These are phyloP conservation scores for Oconnorella tubifera DNA, from an alignment of 2,888 invertebrate genomes.

Conservation along the genomic window DNA sequence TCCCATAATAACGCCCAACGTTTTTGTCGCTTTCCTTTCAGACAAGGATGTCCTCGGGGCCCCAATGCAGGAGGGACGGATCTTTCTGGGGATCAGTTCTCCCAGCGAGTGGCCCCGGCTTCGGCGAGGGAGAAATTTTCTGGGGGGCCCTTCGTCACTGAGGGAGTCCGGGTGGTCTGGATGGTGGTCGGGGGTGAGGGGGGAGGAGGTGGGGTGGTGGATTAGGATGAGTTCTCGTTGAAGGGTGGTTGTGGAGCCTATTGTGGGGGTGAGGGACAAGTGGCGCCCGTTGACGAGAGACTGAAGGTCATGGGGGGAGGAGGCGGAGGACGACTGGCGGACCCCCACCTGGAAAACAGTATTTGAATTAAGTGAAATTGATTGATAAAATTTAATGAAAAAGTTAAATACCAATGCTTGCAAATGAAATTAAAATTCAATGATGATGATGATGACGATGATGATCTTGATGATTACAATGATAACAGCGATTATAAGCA, in stretches of 20 bases:
- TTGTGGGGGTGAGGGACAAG: background rate
- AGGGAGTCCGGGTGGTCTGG: constrained; percentile 4
- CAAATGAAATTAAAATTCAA: no score
- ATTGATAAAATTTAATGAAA: no score
- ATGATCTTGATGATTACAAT: no score
- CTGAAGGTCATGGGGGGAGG: constrained; percentile 2
- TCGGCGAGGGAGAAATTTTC: no score
- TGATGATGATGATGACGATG: no score
- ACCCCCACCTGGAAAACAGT: no score
- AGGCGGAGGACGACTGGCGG: background rate
- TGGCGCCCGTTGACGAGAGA: background rate
- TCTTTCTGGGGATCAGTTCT: background rate
- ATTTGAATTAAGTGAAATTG: no score
- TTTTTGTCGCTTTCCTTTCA: constrained; percentile 89
- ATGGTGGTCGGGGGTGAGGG: no score
- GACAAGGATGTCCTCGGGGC: constrained; percentile 18
- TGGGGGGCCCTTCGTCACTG: no score
- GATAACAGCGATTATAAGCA: no score
- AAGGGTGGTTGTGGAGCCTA: background rate
- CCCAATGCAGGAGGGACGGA: background rate
- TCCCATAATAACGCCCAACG: constrained; percentile 92
- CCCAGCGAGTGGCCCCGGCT: background rate
- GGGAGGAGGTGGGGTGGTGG: background rate
- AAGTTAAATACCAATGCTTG: no score
- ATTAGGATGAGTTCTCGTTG: background rate